A percentile compares a stretch with the other conserved stretches of the same genome.
phyloP scores from a whole-genome alignment of 2,113 vertebrate species.

The Dipodomys spectabilis region DNA sequence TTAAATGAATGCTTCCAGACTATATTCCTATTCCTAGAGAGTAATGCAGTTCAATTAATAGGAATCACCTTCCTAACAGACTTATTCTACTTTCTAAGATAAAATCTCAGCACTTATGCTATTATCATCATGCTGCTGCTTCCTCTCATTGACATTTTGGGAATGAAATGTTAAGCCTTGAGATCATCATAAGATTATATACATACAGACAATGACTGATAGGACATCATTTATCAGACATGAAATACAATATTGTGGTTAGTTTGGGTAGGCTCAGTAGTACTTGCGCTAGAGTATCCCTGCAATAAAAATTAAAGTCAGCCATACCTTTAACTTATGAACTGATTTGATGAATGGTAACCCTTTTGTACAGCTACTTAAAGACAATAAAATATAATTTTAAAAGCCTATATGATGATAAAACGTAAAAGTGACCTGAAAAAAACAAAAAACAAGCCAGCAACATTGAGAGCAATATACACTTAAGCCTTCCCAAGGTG shows the following conservation, averaged over 20 bases:
- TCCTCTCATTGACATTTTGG: background rate
- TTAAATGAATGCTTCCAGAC: background rate
- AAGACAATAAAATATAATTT: too few relatives aligned
- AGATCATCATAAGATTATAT: background rate
- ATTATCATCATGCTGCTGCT: background rate
- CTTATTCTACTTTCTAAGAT: background rate
- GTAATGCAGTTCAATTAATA: constrained; percentile 4
- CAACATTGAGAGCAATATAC: background rate
- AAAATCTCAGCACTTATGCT: background rate
- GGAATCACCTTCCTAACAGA: background rate
- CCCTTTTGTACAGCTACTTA: too few relatives aligned
- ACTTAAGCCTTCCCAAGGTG: background rate
- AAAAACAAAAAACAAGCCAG: background rate
- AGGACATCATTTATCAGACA: background rate
- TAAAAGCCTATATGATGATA: background rate
- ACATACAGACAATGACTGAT: background rate
- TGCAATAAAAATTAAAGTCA: background rate
- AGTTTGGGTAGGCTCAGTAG: background rate
- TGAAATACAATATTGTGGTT: background rate
- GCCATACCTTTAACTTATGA: too few relatives aligned
- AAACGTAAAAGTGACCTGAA: background rate
- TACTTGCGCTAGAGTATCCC: background rate
- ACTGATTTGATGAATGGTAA: too few relatives aligned
- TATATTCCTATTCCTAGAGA: background rate
- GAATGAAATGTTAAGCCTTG: background rate